Evolutionary conservation across 2,797 vertebrate species (phyloP), one percentile per base, ranked within the genome.

Genomic region (Pseudochirops cupreus): DNA sequence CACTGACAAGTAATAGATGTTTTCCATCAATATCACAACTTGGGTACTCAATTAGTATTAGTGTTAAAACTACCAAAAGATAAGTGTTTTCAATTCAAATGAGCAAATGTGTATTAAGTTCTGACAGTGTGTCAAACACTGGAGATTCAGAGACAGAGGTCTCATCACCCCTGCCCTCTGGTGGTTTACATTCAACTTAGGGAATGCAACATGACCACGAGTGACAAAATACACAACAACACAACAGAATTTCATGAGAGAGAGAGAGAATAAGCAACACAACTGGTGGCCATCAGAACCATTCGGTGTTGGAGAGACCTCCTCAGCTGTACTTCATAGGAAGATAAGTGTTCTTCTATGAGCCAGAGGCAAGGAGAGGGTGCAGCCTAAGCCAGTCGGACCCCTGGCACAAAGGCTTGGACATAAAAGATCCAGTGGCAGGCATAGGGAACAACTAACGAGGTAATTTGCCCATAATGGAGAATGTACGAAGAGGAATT

Each of bases 1-100:
- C 95, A 96, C 96, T 46, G 92, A 56, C 94, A 97, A 96, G 62
- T 93, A 91, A 93, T 94, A 93, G 95, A 50, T 93, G 97, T 97
- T 89, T 90, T 56, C 91, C 29, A 3, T 94, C 94, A 94, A 10
- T 95, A 92, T 93, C 91, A 91, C 50, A 94, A 97, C 97, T 97
- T 96, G 91, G 95, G 87, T 89, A 96, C 90, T 95, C 90, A 96
- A 97, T 97, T 96, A 98, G 24, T 57, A 57, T 57, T 57, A 26
- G 5, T 96, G 96, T 94, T 96, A 96, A 97, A 97, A 98, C 96
- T 95, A 93, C 93, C 95, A 67, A 93, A 95, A 96, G 91, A 92
- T 56, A 46, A 82, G 74, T 82, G 39, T 82, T 46, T 82, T 82
- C 16, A 12, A 82, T 46, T 46, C 21, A 82, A 82, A 82, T 46